Percentiles rank a stretch among this genome's conserved stretches.
Conservation (phyloP, 2,888 invertebrate genomes). For the Pycnomerus fuliginosus region DNA sequence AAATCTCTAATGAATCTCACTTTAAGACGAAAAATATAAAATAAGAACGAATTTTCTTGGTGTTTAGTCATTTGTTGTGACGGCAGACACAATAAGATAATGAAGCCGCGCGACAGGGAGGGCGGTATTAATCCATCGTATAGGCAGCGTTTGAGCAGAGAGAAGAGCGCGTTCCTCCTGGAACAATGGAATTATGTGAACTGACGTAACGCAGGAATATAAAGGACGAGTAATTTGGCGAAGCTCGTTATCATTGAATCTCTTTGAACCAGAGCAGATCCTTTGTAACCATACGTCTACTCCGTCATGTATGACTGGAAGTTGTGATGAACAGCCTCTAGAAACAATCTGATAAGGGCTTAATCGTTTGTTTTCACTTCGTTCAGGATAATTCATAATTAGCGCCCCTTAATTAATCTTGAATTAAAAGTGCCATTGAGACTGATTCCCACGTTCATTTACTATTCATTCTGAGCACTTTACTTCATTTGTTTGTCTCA, state of each 20-base stretch:
- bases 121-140: constrained; percentile 28
- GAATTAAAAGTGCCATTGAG: constrained; percentile 39
- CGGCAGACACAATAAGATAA: constrained; percentile 26
- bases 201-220: constrained; percentile 44
- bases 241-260: constrained; percentile 47
- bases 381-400: constrained; percentile 36
- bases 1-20: too few species aligned
- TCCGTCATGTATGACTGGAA: constrained; percentile 33
- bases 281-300: constrained; percentile 34
- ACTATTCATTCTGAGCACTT: constrained; percentile 49
- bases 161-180: constrained; percentile 17
- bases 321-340: constrained; percentile 30
- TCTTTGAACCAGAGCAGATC: constrained; percentile 42
- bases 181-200: constrained; percentile 46
- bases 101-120: constrained; percentile 24
- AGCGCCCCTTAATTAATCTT: constrained; percentile 32
- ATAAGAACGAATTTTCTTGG: too few species aligned
- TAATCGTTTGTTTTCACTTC: constrained; percentile 35
- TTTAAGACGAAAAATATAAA: too few species aligned
- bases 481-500: constrained; percentile 47
- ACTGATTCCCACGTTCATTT: constrained; percentile 47
- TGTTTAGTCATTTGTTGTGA: constrained; percentile 26
- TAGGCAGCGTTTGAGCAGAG: constrained; percentile 4
- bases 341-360: constrained; percentile 40
- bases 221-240: constrained; percentile 47